Base-by-base conservation (phyloP, 2,888 invertebrate species). In the Ormyrus pomaceus region DNA sequence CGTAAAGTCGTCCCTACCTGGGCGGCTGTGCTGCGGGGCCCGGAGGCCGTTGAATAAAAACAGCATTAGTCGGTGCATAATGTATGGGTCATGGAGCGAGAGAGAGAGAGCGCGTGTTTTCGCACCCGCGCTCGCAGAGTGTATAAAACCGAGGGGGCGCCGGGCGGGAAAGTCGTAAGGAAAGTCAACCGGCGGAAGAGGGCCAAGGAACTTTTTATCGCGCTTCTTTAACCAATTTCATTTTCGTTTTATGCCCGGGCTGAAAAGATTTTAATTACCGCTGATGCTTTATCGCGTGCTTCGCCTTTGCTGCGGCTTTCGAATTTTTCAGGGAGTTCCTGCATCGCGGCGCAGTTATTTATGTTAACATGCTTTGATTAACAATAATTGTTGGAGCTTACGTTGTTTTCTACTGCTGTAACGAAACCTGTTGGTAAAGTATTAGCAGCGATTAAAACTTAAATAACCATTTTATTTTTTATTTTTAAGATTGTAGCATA, bases 31-130 rank as follows among this genome's bases (percentile, higher is more conserved):
- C 83, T 78, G 80, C 79, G 76, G 76, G 77, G 77, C 79, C 64
- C 51, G 59, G 58, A 45, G 58, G 72, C 69, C 85, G 85, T 87
- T 88, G 89, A 89, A 89, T 89, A 89, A 89, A 89, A 89, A 89
- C 86, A 88, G 87, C 89, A 89, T 89, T 89, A 89, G 89, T 88
- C 87, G 85, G 87, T 89, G 86, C 89, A 89, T 89, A 88, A 89
- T 89, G 89, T 86, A 89, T 89, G 87, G 86, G 85, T 86, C 85
- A 87, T 85, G 85, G 84, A 84, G 83, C n/a, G n/a, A 45, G 65
- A 11, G 19, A 19, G 19, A 19, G 19, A 9, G 62, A 64, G 58
- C 53, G 51, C 58, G 50, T 58, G 59, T 8, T 55, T 34, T 55
- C 74, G 46, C 74, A n/a, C 48, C 34, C 34, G 10, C 7, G 13